A percentile compares a stretch with the other conserved stretches of the same genome.
phyloP scores from a whole-genome alignment of 2,797 vertebrate species.

The Phataginus tricuspis region DNA sequence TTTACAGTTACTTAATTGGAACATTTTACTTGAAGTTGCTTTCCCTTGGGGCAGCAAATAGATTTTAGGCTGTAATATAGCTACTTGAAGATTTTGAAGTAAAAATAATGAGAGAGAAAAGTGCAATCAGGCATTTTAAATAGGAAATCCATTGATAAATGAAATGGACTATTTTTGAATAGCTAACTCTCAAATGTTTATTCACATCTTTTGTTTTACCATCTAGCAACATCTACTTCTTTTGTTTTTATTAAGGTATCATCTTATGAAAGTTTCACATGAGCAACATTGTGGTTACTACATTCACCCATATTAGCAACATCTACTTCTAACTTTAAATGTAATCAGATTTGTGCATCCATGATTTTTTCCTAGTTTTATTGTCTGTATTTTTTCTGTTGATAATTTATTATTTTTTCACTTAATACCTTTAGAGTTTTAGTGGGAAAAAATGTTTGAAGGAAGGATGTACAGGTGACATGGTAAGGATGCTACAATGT shows the following conservation, averaged over 20 bases:
- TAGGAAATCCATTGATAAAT: neutral
- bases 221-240: neutral
- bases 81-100: slow-evolving; percentile 30
- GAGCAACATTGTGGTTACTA: too few species aligned
- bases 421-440: slow-evolving; percentile 75
- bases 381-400: neutral
- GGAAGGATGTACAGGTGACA: slow-evolving; percentile 77
- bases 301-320: too few species aligned
- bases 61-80: slow-evolving; percentile 16
- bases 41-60: neutral
- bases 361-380: neutral
- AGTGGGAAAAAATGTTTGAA: slow-evolving; percentile 80
- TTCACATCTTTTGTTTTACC: slow-evolving; percentile 40
- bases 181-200: slow-evolving; percentile 33
- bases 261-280: too few species aligned
- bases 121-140: neutral
- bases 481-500: slow-evolving; percentile 78
- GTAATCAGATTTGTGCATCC: slow-evolving; percentile 19
- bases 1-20: neutral
- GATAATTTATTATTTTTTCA: slow-evolving; percentile 9
- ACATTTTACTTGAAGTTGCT: neutral
- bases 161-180: neutral
- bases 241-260: too few species aligned
- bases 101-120: slow-evolving; percentile 15
- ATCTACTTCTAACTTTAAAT: slow-evolving; percentile 22